Conservation (phyloP, 2,888 invertebrate genomes). For the Pyrochroa serraticornis region DNA sequence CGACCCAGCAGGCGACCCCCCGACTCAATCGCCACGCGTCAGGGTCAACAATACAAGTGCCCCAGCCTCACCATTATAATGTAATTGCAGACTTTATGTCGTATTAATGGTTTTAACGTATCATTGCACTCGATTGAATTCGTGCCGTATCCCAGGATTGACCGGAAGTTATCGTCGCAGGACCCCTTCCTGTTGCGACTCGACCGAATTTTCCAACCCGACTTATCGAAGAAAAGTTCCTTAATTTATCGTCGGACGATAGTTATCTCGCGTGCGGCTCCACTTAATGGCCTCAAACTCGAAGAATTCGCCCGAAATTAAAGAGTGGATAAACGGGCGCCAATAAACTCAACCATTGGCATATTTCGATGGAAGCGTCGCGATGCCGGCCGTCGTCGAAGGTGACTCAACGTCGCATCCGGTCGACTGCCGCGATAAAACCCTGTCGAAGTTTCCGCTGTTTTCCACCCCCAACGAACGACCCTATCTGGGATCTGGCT, state of each 20-base stretch:
- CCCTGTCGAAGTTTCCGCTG: conserved; percentile 36
- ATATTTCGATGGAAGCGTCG: too few species aligned
- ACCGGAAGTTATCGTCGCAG: too few species aligned
- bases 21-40: conserved; percentile 48
- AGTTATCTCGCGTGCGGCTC: too few species aligned
- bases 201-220: too few species aligned
- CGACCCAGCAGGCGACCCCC: conserved; percentile 29
- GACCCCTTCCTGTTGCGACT: too few species aligned
- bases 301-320: too few species aligned
- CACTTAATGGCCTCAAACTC: too few species aligned
- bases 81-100: conserved; percentile 49
- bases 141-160: not conserved
- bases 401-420: conserved; percentile 46
- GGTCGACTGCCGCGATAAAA: conserved; percentile 27
- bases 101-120: conserved; percentile 50
- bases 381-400: not conserved
- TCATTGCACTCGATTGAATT: conserved; percentile 42
- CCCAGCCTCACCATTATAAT: conserved; percentile 48
- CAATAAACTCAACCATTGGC: too few species aligned
- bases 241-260: too few species aligned
- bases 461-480: conserved; percentile 2
- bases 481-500: conserved; percentile 1
- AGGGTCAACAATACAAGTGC: conserved; percentile 44
- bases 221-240: too few species aligned
- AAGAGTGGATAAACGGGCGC: too few species aligned